Evolutionary conservation across 2,113 vertebrate species (phyloP).

Genomic region (Mus spicilegus): DNA sequence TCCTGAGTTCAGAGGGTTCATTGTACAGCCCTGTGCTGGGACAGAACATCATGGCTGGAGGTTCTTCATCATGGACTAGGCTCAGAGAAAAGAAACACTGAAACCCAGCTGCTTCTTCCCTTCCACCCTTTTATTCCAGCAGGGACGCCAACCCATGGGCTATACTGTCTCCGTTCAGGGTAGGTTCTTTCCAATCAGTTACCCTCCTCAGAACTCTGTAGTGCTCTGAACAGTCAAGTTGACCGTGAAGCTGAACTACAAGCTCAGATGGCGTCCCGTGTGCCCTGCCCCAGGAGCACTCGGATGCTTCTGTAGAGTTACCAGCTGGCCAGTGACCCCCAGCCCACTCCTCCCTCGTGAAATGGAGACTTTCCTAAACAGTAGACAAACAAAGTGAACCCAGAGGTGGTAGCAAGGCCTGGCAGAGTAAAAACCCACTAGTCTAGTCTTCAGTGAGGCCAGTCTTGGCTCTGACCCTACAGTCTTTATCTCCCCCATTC

Average conservation of each 20-base stretch:
- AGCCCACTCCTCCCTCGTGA: not conserved
- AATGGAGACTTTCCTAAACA: not conserved
- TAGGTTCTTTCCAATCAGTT: not conserved
- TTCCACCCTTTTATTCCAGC: not conserved
- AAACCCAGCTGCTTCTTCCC: not conserved
- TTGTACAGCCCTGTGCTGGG: not conserved
- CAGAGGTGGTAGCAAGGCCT: not conserved
- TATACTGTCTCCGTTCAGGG: not conserved
- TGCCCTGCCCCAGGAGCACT: fast-evolving
- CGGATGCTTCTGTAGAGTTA: not conserved
- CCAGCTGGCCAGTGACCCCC: not conserved
- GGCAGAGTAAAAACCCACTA: not conserved
- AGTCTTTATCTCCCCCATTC: too few relatives aligned
- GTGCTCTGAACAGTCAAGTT: too few relatives aligned
- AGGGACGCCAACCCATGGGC: not conserved
- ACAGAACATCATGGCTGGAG: not conserved
- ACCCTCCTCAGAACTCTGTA: not conserved
- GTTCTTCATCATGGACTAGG: not conserved
- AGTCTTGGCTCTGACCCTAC: not conserved
- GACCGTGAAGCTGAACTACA: not conserved
- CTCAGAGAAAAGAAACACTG: not conserved
- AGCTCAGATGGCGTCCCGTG: not conserved
- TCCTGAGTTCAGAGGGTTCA: not conserved
- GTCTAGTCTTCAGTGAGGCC: not conserved
- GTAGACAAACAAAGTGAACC: not conserved